Base-by-base conservation (phyloP, 2,113 vertebrate genomes). In the rat (Rattus norvegicus) region DNA sequence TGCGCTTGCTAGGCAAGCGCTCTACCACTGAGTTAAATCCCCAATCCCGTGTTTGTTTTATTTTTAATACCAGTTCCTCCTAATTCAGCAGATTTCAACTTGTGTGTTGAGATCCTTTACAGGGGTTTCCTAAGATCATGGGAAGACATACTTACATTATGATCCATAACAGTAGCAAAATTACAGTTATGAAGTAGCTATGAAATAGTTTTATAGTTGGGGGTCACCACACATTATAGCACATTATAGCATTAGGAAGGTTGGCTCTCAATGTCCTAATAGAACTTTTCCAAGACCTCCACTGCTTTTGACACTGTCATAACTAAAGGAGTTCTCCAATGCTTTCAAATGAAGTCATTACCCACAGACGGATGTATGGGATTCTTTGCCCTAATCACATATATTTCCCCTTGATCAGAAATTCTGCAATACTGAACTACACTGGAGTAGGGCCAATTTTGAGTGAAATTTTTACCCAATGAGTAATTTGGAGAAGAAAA, bases 331-430 rank as follows among this genome's bases (percentile, higher is more conserved):
- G 47, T 93, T 93, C 20, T 56, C 24, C 67, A 43, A 77, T 19
- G 54, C 20, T 75, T 52, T 96, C 77, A 70, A 96, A 86, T 61
- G 43, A 67, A 95, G 72, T 61, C 77, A 96, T 16, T 84, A 7
- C 30, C 30, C 61, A 43, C 20, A 90, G 54, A 43, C 13, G 69
- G 39, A 90, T 33, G 59, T 39, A 72, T 52, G 36, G 28, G 63
- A 26, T 73, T 86, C 49, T 96, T n/a, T 94, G 59, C 54, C 56
- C 47, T 93, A 75, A 88, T 22, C 39, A 12, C 26, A 76, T 70
- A 4, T 3, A 20, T 75, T 79, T 72, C 6, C n/a, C 69, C 65
- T 73, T 63, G 69, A 70, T 72, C 43, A 84, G 47, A 79, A 91
- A 30, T 70, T 76, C 72, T 77, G 28, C 7, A 87, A 7, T 49